Evolutionary conservation across 1,140 invertebrate genomes (phyloP).

Genomic region (Eufriesea mexicana): DNA sequence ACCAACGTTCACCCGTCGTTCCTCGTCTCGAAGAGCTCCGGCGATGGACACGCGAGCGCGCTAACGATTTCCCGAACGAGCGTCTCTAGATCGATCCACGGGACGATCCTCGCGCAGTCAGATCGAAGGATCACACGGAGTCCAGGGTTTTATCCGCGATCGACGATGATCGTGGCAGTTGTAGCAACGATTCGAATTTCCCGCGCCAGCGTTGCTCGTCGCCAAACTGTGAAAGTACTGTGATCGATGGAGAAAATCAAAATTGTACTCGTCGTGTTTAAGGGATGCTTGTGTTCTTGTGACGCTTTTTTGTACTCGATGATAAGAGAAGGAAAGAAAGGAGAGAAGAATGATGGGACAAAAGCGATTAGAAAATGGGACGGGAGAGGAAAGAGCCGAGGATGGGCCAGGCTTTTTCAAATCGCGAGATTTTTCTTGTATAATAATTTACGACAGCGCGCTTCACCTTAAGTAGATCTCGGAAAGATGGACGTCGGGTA

Average conservation of each 20-base stretch:
- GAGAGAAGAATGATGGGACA: too few relatives aligned
- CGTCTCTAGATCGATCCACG: too few relatives aligned
- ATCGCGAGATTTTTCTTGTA: background rate
- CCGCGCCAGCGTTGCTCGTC: background rate
- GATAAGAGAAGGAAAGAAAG: background rate
- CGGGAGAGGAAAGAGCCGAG: too few relatives aligned
- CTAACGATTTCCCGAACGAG: background rate
- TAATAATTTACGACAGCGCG: background rate
- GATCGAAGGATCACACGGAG: background rate
- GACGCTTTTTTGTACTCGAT: background rate
- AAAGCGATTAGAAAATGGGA: background rate
- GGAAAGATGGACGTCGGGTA: too few relatives aligned
- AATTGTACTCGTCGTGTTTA: constrained; percentile 4
- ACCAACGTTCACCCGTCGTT: background rate
- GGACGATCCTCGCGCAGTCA: too few relatives aligned
- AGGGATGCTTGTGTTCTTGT: background rate
- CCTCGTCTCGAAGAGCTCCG: background rate
- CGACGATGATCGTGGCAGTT: too few relatives aligned
- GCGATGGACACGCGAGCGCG: too few relatives aligned
- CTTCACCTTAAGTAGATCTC: background rate
- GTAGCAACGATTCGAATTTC: too few relatives aligned
- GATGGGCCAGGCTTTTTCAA: too few relatives aligned
- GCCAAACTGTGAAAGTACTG: constrained; percentile 17
- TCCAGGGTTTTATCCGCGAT: constrained; percentile 25
- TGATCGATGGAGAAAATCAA: constrained; percentile 40